Conservation (phyloP, 2,888 invertebrate genomes). For the Noctua janthina region DNA sequence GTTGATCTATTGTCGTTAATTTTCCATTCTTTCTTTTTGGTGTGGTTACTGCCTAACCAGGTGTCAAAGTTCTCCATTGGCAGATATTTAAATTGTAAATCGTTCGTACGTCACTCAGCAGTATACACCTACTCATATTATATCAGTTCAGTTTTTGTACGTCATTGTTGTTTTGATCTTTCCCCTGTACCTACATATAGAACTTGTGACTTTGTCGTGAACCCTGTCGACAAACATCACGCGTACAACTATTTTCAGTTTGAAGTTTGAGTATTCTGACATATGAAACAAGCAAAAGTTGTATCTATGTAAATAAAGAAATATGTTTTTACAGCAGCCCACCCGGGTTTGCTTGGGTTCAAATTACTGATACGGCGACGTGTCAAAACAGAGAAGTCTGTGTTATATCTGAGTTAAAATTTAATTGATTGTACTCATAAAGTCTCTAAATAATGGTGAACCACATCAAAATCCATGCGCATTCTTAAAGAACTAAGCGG, state of each 20-base stretch:
- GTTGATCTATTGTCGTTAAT: constrained; percentile 20
- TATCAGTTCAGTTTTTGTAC: constrained; percentile 28
- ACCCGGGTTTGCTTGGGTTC: not conserved
- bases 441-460: not conserved
- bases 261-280: not conserved
- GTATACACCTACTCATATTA: constrained; percentile 1
- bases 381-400: not conserved
- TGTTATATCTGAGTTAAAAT: not conserved
- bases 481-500: not conserved
- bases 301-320: not conserved
- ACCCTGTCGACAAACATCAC: constrained; percentile 28
- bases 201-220: constrained; percentile 19
- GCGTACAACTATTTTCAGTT: not conserved
- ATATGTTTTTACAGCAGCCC: not conserved
- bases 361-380: not conserved
- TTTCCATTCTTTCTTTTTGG: constrained; percentile 2
- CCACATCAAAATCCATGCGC: not conserved
- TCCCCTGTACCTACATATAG: constrained; percentile 26
- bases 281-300: not conserved
- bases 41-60: no score
- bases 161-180: constrained; percentile 55
- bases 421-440: not conserved
- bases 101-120: constrained; percentile 34
- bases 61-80: not conserved
- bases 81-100: constrained; percentile 54